A percentile compares a stretch with the other conserved stretches of the same genome.
These are phyloP conservation scores for Himalopsyche tibetana DNA, from an alignment of 2,888 invertebrate genomes.

Conservation along the genomic window DNA sequence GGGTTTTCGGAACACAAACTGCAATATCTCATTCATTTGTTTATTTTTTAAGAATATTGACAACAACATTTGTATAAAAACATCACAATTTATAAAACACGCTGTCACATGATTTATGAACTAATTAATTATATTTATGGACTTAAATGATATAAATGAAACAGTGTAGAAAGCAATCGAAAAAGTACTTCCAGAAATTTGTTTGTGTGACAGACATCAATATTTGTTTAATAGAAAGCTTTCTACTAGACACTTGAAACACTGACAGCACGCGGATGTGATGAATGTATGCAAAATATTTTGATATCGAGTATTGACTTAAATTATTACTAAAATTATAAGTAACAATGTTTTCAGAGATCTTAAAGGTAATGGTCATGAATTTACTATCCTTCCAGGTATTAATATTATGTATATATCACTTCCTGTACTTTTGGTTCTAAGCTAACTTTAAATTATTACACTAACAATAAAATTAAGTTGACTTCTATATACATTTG, in stretches of 20 bases:
- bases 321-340: background rate
- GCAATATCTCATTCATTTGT: background rate
- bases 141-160: background rate
- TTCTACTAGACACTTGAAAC: no score
- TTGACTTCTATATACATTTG: conserved; percentile 15
- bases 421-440: conserved; percentile 35
- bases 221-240: no score
- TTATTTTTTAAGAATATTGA: conserved; percentile 37
- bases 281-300: no score
- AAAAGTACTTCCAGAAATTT: background rate
- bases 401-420: conserved; percentile 7
- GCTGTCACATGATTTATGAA: background rate
- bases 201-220: no score
- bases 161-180: background rate
- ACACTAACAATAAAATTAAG: background rate
- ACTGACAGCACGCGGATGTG: no score
- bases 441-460: conserved; percentile 7
- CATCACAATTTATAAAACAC: conserved; percentile 39
- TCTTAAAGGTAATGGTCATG: conserved; percentile 34
- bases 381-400: background rate
- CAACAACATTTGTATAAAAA: conserved; percentile 32
- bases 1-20: no score
- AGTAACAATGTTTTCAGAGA: conserved; percentile 22
- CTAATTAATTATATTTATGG: background rate
- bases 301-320: background rate